These are phyloP conservation scores for Lordiphosa andalusiaca DNA, from an alignment of 2,888 invertebrate species.

Conservation along the genomic window DNA sequence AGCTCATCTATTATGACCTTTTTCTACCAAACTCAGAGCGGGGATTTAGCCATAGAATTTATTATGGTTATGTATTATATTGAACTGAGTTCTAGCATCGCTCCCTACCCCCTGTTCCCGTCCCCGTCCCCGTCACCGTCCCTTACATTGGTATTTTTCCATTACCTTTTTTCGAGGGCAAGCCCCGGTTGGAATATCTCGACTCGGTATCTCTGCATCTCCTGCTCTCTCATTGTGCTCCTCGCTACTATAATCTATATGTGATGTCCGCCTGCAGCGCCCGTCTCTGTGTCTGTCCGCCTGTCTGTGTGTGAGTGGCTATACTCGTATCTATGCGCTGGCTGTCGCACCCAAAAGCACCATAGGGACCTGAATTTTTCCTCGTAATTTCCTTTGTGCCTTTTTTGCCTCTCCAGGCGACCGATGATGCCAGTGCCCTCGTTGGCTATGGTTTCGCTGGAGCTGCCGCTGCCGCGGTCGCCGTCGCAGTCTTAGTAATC, in stretches of 20 bases:
- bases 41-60: slow-evolving; percentile 71
- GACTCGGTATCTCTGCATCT: slow-evolving; percentile 57
- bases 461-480: slow-evolving; percentile 25
- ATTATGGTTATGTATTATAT: slow-evolving; percentile 74
- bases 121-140: slow-evolving; percentile 26
- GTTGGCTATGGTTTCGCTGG: slow-evolving; percentile 23
- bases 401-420: slow-evolving; percentile 19
- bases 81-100: slow-evolving; percentile 42
- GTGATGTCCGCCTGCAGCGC: slow-evolving; percentile 44
- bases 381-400: slow-evolving; percentile 71
- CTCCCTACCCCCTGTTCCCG: too few species aligned
- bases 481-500: slow-evolving; percentile 50
- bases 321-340: slow-evolving; percentile 39
- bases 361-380: slow-evolving; percentile 74
- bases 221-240: slow-evolving; percentile 51
- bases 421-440: slow-evolving; percentile 36
- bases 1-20: slow-evolving; percentile 75
- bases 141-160: slow-evolving; percentile 64
- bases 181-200: slow-evolving; percentile 38
- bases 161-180: slow-evolving; percentile 57
- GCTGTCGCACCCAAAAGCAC: slow-evolving; percentile 69
- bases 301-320: slow-evolving; percentile 6
- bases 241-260: slow-evolving; percentile 61
- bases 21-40: slow-evolving; percentile 57
- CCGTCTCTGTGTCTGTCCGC: slow-evolving; percentile 14